Evolutionary conservation across 1,140 invertebrate genomes (phyloP), one percentile per base, ranked within the genome.

Genomic region (Thaumatotibia leucotreta): DNA sequence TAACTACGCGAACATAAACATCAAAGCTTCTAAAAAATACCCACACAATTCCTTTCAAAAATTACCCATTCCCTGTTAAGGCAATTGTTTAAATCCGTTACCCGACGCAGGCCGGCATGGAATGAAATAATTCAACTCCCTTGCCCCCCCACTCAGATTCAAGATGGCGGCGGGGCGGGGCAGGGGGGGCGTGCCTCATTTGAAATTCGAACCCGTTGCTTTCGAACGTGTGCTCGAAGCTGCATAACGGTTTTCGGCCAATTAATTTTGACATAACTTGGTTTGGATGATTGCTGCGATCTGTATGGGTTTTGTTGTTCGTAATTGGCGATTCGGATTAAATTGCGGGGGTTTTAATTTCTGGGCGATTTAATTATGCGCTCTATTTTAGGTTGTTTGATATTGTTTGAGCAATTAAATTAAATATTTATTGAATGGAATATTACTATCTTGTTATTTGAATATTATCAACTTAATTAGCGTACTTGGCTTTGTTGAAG

Each of bases 51-150:
- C 80, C 80, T 81, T 83, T 75, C 79, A 82, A 89, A 89, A 88
- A 88, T 88, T 90, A 90, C 86, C 86, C 86, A 83, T 90, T 90
- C 87, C 88, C 77, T 84, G 83, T 87, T 84, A 84, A 80, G 84
- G 88, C 86, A 90, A 90, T 90, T 89, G 88, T 88, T 89, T 88
- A 88, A 88, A 90, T 88, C 86, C 86, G 85, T 86, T 86, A 86
- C 72, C 83, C 74, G 70, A 72, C 79, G 79, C 86, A 80, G 88
- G 84, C 79, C 81, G 79, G 84, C 86, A 83, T 78, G 82, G 84
- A 90, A 90, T 90, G 88, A 90, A 88, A 90, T 90, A 86, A 90
- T 90, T 90, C 86, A 90, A 86, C 83, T 84, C 76, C 83, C 84
- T 69, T 67, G 52, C 52, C 50, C 63, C 61, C 77, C 76, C 78